A percentile compares a stretch with the other conserved stretches of the same genome.
Evolutionary conservation across 2,888 invertebrate genomes (phyloP).

Genomic region (Sisyra terminalis): DNA sequence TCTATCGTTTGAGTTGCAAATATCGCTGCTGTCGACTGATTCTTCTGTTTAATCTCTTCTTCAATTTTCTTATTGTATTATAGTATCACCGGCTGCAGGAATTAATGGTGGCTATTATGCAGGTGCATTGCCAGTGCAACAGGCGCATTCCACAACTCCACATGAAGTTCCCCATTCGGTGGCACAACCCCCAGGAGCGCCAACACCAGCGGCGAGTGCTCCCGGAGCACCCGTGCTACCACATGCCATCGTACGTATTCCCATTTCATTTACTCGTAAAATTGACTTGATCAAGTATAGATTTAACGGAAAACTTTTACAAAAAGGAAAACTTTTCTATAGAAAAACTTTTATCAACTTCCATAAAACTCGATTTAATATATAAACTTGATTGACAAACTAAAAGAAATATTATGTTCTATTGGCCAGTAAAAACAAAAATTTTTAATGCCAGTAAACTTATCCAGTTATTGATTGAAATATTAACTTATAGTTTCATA

Average conservation of each 20-base stretch:
- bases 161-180: slow-evolving; percentile 50
- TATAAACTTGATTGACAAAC: no score
- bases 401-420: no score
- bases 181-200: slow-evolving; percentile 32
- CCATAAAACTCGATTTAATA: not conserved
- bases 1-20: not conserved
- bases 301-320: no score
- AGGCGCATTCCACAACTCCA: slow-evolving; percentile 78
- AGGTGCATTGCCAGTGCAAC: slow-evolving; percentile 61
- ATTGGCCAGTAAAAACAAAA: no score
- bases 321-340: no score
- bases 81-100: slow-evolving; percentile 41
- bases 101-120: slow-evolving; percentile 56
- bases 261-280: no score
- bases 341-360: no score
- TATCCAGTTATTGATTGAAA: no score
- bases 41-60: slow-evolving; percentile 14
- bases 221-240: slow-evolving; percentile 28
- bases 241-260: slow-evolving; percentile 31
- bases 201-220: slow-evolving; percentile 25
- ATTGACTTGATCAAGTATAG: no score
- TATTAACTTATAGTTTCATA: no score
- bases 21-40: slow-evolving; percentile 7
- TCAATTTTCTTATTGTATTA: slow-evolving; percentile 10
- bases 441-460: no score